Evolutionary conservation across 2,797 vertebrate species (phyloP).

Genomic region (Arrhamphus sclerolepis): DNA sequence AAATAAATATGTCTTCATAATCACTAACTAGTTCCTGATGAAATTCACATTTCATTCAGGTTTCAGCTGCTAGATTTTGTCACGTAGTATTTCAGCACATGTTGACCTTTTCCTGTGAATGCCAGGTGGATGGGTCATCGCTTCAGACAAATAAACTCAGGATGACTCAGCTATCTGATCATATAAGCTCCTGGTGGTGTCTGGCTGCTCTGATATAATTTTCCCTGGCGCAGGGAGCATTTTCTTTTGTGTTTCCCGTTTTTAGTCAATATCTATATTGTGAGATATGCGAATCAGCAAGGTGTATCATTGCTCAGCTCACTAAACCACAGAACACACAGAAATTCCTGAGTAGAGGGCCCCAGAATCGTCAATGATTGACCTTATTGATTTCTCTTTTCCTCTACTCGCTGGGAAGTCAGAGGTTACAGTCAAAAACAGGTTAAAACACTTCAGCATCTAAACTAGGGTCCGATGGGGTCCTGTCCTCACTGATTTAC

Average conservation of each 20-base stretch:
- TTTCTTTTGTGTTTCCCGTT: slow-evolving; percentile 15
- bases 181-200: slow-evolving; percentile 24
- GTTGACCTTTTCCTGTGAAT: slow-evolving; percentile 11
- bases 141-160: slow-evolving; percentile 34
- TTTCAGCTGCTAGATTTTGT: slow-evolving; percentile 6
- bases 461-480: too few species aligned
- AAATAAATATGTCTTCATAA: too few species aligned
- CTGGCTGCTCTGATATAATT: slow-evolving; percentile 27
- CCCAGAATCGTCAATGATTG: not conserved
- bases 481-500: not conserved
- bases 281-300: slow-evolving; percentile 37
- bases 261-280: slow-evolving; percentile 40
- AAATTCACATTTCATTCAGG: slow-evolving; percentile 1
- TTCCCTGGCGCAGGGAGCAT: slow-evolving; percentile 1
- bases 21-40: too few species aligned
- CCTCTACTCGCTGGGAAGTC: slow-evolving; percentile 9
- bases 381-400: slow-evolving; percentile 13
- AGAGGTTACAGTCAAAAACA: slow-evolving; percentile 29
- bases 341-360: slow-evolving; percentile 13
- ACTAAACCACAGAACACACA: slow-evolving; percentile 17
- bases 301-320: slow-evolving; percentile 17
- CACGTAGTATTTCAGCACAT: not conserved
- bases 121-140: slow-evolving; percentile 22
- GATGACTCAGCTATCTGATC: slow-evolving; percentile 63
- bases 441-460: not conserved